Conservation (phyloP, 2,888 invertebrate species). For the Rhopalosiphum nymphaeae region DNA sequence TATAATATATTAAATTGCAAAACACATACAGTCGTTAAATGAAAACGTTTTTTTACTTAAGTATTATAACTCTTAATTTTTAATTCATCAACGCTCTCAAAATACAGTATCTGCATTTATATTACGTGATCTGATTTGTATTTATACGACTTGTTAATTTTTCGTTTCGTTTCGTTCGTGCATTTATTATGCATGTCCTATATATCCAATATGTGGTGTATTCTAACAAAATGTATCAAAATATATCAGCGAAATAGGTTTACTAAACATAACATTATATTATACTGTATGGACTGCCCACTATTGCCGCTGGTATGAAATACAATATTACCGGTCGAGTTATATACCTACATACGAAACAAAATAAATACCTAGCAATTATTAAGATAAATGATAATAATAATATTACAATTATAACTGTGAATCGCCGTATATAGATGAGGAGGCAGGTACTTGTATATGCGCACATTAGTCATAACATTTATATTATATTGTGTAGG, state of each 20-base stretch:
- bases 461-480: conserved; percentile 16
- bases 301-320: background rate
- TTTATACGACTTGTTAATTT: background rate
- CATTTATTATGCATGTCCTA: background rate
- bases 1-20: background rate
- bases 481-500: background rate
- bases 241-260: background rate
- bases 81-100: background rate
- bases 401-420: background rate
- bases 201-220: background rate
- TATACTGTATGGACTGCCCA: background rate
- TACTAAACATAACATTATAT: background rate
- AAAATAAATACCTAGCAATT: background rate
- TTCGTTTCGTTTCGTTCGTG: background rate
- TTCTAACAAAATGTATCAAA: background rate
- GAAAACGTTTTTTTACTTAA: background rate
- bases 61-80: background rate
- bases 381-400: background rate
- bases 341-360: background rate
- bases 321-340: background rate
- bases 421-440: background rate
- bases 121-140: background rate
- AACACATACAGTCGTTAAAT: too few species aligned
- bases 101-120: background rate
- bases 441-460: background rate